Evolutionary conservation across 1,140 invertebrate species (phyloP), one percentile per base, ranked within the genome.

Genomic region (Tetranychus urticae): DNA sequence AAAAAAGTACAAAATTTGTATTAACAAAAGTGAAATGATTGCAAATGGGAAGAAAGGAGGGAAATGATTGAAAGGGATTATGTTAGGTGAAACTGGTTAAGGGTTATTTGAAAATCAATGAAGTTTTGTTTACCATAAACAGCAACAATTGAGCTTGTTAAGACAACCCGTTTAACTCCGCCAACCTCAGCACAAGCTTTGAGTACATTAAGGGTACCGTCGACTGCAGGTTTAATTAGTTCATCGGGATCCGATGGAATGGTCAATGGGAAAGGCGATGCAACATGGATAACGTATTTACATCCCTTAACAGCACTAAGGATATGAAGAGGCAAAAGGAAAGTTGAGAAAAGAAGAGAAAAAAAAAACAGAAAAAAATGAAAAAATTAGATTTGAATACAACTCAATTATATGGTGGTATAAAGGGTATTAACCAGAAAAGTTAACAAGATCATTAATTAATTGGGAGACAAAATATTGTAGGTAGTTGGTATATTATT

Each of bases 131-230:
- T 69, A 73, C 77, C 76, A 64, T 72, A 72, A 50, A 80, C 68
- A 46, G 78, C 75, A 35, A 72, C 75, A 62, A 75, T 70, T 8
- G 77, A 78, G 63, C 76, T 77, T 5, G 78, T 80, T 6, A 80
- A 62, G 13, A 80, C 77, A 8, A 80, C 76, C 65, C 77, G 70
- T 64, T 76, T 75, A 36, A 80, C 75, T 6, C 69, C 69, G 23
- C 69, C 68, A 31, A 69, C 68, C 33, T 70, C 69, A 3, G 70
- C 69, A 66, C 74, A 75, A 48, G 79, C 78, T 64, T 73, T 71
- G 1, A 80, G 67, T 13, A 80, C 76, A 61, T 67, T 72, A 55
- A 76, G 66, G 5, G 79, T 80, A 2, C 78, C 78, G 59, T 79
- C 73, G 23, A 78, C 73, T 33, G 78, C 78, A 7, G 77, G 76